Conservation (phyloP, 2,888 invertebrate species). For the Stomorhina lunata region DNA sequence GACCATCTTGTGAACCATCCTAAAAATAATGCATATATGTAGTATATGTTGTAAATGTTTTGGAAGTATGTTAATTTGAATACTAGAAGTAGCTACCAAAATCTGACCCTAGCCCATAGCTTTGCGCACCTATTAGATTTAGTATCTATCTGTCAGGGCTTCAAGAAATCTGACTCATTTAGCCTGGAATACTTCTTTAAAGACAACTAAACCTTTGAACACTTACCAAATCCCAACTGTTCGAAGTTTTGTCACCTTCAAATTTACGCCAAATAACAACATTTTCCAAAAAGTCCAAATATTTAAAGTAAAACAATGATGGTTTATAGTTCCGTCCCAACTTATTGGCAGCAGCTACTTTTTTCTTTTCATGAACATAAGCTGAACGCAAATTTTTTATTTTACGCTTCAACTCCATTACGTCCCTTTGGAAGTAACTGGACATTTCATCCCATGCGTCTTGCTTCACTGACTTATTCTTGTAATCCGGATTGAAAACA, state of each 20-base stretch:
- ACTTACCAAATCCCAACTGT: constrained; percentile 24
- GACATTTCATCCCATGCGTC: constrained; percentile 62
- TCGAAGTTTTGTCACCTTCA: neutral
- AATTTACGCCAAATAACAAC: constrained; percentile 56
- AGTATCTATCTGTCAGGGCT: no score
- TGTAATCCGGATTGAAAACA: constrained; percentile 50
- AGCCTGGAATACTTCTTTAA: no score
- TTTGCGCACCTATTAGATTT: no score
- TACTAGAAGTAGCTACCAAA: no score
- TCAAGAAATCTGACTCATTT: no score
- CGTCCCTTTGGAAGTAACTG: constrained; percentile 45
- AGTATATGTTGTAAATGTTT: no score
- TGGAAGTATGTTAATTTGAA: no score
- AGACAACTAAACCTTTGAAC: no score
- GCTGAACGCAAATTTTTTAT: constrained; percentile 66
- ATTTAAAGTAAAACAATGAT: constrained; percentile 61
- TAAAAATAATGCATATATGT: no score
- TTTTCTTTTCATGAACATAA: constrained; percentile 65
- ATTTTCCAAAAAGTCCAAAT: constrained; percentile 60
- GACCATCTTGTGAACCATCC: neutral
- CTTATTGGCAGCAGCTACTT: constrained; percentile 54
- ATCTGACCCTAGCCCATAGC: no score
- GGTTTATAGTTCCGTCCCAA: constrained; percentile 48
- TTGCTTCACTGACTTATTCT: constrained; percentile 43
- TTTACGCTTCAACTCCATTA: constrained; percentile 61